Evolutionary conservation across 2,113 vertebrate genomes (phyloP).

Genomic region (Hiodon alosoides): DNA sequence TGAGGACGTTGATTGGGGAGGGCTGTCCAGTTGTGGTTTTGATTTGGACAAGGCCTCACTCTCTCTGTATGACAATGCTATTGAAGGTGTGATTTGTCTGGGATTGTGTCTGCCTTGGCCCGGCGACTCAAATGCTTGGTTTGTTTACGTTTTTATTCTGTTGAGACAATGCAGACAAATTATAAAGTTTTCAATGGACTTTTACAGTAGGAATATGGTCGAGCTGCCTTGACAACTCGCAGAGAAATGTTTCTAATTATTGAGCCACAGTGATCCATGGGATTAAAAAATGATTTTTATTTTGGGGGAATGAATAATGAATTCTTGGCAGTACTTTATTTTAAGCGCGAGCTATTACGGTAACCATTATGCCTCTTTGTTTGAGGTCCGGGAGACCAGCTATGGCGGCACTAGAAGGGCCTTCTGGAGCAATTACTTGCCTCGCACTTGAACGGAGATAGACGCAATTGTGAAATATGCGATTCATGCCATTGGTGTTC

Average conservation of each 20-base stretch:
- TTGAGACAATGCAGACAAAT: slow-evolving; percentile 4
- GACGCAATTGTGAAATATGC: not conserved
- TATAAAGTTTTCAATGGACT: not conserved
- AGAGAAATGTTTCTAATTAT: not conserved
- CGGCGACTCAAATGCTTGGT: not conserved
- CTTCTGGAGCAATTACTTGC: not conserved
- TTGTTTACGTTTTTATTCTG: not conserved
- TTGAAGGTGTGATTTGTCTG: no score
- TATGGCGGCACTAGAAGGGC: not conserved
- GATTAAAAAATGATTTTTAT: slow-evolving; percentile 1
- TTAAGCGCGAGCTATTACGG: slow-evolving; percentile 10
- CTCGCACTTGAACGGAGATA: not conserved
- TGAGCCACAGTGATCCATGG: not conserved
- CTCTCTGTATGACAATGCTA: no score
- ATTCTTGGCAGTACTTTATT: not conserved
- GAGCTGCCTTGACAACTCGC: not conserved
- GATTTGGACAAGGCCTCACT: no score
- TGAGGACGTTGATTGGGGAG: no score
- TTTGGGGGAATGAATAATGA: slow-evolving; percentile 11
- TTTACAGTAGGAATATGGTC: not conserved
- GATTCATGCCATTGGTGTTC: not conserved
- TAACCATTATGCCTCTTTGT: slow-evolving; percentile 14
- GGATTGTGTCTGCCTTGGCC: not conserved
- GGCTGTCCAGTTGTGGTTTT: no score
- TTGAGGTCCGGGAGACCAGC: not conserved